Base-by-base conservation (phyloP, 2,113 vertebrate genomes). In the Oxygymnocypris stewartii region DNA sequence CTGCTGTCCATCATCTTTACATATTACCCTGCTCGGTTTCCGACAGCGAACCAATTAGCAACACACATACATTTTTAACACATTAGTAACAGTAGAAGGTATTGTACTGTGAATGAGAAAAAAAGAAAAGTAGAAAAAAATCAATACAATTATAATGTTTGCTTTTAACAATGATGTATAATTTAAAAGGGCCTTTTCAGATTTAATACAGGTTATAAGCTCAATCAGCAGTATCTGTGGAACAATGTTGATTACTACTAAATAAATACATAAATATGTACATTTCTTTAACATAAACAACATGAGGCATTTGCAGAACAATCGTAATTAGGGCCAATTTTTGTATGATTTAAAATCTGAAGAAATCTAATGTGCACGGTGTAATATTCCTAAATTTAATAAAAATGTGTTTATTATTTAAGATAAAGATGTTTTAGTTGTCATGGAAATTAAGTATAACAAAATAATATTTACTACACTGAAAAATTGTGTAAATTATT, bases 1-100 rank as follows among this genome's bases (percentile, higher is more conserved):
- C 47, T 1, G 14, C 69, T 74, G 69, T 84, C 82, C 49, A 25
- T 59, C 49, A 74, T 84, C 42, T n/a, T 69, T 9, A 81, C 65
- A 63, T 49, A 77, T 74, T 42, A 40, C 67, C 23, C 82, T 59
- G 63, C 28, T 54, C 65, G 23, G 44, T 73, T 84, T 73, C 11
- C 65, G 25, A 57, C 44, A n/a, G 31, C 0, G 16, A 57, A 37
- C 65, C 47, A 73, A 12, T 80, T 42, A 61, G 54, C 31, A 59
- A 57, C 18, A 80, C 51, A n/a, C n/a, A 40, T 59, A 35, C 18
- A n/a, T 61, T 79, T 79, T 61, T 42, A 80, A 61, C 40, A 42
- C 10, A 6, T 25, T 37, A 35, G 75, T 54, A 54, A 35, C 13
- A 35, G 74, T 28, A 44, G 47, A 51, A 35, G 13, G 25, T 51